These are phyloP conservation scores for Lacanobia oleracea DNA, from an alignment of 2,888 invertebrate genomes.

Conservation along the genomic window DNA sequence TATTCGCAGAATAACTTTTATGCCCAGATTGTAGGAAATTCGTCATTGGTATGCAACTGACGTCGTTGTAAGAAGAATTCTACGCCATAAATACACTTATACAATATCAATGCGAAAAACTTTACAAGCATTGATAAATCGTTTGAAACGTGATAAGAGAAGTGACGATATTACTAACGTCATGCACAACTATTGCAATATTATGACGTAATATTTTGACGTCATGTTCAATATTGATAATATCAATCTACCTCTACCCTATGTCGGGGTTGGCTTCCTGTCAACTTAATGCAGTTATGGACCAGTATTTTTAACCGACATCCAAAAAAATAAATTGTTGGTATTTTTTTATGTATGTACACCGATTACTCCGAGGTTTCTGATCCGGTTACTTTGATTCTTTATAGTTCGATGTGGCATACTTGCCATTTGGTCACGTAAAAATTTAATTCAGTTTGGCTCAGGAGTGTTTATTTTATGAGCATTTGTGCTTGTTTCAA, in stretches of 20 bases:
- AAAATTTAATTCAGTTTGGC: too few species aligned
- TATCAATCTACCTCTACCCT: not conserved
- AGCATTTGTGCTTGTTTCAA: too few species aligned
- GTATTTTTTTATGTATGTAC: too few species aligned
- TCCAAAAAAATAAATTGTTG: too few species aligned
- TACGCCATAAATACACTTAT: not conserved
- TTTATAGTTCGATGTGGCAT: too few species aligned
- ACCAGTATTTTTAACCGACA: not conserved
- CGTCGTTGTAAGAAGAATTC: slow-evolving; percentile 14
- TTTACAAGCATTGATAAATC: slow-evolving; percentile 31
- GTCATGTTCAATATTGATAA: not conserved
- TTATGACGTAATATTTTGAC: not conserved
- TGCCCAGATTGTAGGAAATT: not conserved
- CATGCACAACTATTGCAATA: not conserved
- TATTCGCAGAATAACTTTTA: too few species aligned
- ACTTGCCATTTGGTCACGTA: too few species aligned
- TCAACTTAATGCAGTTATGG: not conserved
- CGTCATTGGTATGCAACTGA: not conserved
- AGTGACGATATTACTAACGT: not conserved
- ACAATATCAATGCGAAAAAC: slow-evolving; percentile 12
- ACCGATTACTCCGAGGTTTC: too few species aligned
- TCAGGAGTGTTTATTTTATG: too few species aligned
- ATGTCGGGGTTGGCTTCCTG: too few species aligned
- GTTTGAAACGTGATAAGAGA: not conserved
- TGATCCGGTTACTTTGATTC: too few species aligned